A percentile compares a stretch with the other conserved stretches of the same genome.
Evolutionary conservation across 2,888 invertebrate genomes (phyloP).

Genomic region (Pandemis heparana): DNA sequence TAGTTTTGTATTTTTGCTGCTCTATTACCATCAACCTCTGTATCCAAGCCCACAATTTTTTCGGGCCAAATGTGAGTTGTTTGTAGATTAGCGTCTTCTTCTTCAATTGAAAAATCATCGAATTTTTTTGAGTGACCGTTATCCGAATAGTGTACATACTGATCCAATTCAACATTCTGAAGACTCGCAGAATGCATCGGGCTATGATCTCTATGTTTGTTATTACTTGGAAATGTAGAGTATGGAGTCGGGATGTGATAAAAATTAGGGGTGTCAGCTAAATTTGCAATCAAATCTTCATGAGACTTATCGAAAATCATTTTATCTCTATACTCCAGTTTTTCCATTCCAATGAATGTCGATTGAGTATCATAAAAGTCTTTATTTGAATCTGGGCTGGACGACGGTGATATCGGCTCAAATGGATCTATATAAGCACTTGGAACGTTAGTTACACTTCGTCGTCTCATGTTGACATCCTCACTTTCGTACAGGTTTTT

Average conservation of each 20-base stretch:
- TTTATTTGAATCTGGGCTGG: slow-evolving; percentile 89
- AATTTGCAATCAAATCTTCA: slow-evolving; percentile 85
- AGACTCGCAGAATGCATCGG: slow-evolving; percentile 89
- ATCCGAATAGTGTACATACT: slow-evolving; percentile 78
- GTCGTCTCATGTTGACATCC: slow-evolving; percentile 65
- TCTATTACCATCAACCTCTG: slow-evolving; percentile 79
- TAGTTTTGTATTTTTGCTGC: slow-evolving; percentile 79
- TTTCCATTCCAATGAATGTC: slow-evolving; percentile 76
- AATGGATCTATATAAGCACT: slow-evolving; percentile 76
- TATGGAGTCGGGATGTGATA: slow-evolving; percentile 87
- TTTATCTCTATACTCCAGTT: slow-evolving; percentile 82
- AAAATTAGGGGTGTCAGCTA: slow-evolving; percentile 74
- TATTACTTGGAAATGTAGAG: slow-evolving; percentile 87
- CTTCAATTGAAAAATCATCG: slow-evolving; percentile 81
- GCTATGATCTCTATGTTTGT: slow-evolving; percentile 83
- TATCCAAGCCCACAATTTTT: slow-evolving; percentile 80
- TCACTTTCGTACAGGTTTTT: slow-evolving; percentile 77
- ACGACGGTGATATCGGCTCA: slow-evolving; percentile 85
- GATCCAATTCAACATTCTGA: slow-evolving; percentile 89
- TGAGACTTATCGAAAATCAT: slow-evolving; percentile 84
- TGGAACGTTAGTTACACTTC: slow-evolving; percentile 71
- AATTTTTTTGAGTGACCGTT: slow-evolving; percentile 70
- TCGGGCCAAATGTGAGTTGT: slow-evolving; percentile 85
- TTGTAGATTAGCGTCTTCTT: slow-evolving; percentile 81
- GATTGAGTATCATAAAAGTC: slow-evolving; percentile 86